A percentile compares a stretch with the other conserved stretches of the same genome.
Conservation (phyloP, 1,140 invertebrate species). For the Papilio dardanus region DNA sequence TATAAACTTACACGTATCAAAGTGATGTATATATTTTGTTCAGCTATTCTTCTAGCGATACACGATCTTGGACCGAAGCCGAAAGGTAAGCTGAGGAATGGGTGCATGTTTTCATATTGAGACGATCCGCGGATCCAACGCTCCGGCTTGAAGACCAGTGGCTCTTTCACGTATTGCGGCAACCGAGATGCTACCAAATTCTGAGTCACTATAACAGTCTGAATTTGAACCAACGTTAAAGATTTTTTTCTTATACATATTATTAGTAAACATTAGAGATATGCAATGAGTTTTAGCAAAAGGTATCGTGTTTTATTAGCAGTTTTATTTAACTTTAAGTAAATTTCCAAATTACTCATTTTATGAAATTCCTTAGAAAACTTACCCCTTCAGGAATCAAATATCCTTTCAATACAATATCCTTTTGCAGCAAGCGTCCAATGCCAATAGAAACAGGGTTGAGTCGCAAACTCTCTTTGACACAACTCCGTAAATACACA, state of each 20-base stretch:
- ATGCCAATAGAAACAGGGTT: conserved; percentile 92
- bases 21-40: conserved; percentile 93
- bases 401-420: conserved; percentile 91
- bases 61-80: conserved; percentile 94
- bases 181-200: conserved; percentile 91
- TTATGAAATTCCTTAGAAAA: conserved; percentile 35
- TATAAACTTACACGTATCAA: conserved; percentile 86
- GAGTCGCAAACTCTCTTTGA: conserved; percentile 93
- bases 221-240: conserved; percentile 56
- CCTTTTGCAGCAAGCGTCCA: conserved; percentile 89
- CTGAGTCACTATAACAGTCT: conserved; percentile 94
- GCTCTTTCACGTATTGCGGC: conserved; percentile 87
- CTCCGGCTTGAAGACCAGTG: conserved; percentile 89
- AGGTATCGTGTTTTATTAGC: background rate
- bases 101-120: conserved; percentile 84
- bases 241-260: background rate
- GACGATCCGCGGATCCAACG: conserved; percentile 86
- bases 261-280: background rate
- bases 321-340: too few relatives aligned
- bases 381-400: conserved; percentile 92
- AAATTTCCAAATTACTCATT: background rate
- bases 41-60: conserved; percentile 93
- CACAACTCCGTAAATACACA: conserved; percentile 88
- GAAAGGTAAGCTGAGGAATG: conserved; percentile 93
- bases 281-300: background rate